Conservation (phyloP, 2,797 vertebrate species). For the Bovichtus diacanthus region DNA sequence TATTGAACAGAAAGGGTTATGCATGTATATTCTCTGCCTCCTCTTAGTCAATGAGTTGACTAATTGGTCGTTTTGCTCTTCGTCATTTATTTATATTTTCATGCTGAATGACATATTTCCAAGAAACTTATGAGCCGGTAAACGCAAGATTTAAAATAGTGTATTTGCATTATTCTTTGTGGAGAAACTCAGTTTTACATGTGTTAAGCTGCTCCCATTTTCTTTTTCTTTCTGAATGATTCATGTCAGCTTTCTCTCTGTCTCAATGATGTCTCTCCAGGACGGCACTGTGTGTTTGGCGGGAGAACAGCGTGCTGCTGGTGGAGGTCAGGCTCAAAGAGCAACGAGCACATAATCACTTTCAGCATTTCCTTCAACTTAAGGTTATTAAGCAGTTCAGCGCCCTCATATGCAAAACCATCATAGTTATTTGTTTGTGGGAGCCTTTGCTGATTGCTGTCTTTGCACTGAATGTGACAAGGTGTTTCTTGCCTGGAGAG, state of each 20-base stretch:
- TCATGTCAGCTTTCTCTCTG: background rate
- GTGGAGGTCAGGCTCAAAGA: slow-evolving; percentile 61
- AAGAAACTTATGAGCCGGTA: too few relatives aligned
- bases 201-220: background rate
- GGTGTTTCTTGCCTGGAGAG: slow-evolving; percentile 86
- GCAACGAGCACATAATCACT: slow-evolving; percentile 79
- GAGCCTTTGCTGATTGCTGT: background rate
- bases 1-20: slow-evolving; percentile 61
- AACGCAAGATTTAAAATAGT: background rate
- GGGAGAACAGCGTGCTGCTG: slow-evolving; percentile 72
- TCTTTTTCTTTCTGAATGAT: background rate
- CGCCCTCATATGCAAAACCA: background rate
- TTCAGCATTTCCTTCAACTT: slow-evolving; percentile 72
- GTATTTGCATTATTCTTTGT: background rate
- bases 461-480: slow-evolving; percentile 40
- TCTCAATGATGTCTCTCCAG: slow-evolving; percentile 68
- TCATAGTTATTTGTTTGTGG: background rate
- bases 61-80: too few relatives aligned
- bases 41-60: too few relatives aligned
- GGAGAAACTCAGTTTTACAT: background rate
- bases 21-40: background rate
- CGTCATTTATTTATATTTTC: too few relatives aligned
- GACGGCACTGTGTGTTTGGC: slow-evolving; percentile 82
- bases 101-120: too few relatives aligned
- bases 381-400: slow-evolving; percentile 82